Percentiles rank a stretch among this genome's conserved stretches.
Evolutionary conservation across 2,888 invertebrate species (phyloP).

Genomic region (Keiferia lycopersicella): DNA sequence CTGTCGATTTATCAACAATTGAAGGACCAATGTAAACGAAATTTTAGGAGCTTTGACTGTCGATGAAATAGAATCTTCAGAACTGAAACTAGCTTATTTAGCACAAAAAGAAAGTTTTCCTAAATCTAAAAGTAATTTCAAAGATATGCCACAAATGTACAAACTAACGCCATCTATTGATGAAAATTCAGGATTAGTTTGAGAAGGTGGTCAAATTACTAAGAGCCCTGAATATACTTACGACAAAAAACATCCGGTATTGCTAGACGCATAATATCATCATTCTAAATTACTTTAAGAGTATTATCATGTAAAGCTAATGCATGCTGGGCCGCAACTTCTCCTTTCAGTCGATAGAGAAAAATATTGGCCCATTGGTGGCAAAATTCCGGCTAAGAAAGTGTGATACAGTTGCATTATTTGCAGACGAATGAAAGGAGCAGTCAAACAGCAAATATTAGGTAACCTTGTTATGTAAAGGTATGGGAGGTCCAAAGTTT

Average conservation of each 20-base stretch:
- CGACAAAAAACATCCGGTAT: no score
- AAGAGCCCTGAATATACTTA: background rate
- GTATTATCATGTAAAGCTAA: background rate
- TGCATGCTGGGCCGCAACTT: background rate
- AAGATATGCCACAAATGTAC: background rate
- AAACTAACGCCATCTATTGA: background rate
- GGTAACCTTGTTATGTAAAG: no score
- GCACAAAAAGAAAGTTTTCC: no score
- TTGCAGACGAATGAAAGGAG: constrained; percentile 4
- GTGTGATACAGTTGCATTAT: background rate
- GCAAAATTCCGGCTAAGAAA: background rate
- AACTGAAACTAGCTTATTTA: no score
- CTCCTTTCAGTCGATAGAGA: background rate
- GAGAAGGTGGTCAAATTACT: background rate
- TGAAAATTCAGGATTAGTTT: background rate
- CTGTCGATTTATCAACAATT: background rate
- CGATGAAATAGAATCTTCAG: no score
- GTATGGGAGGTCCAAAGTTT: no score
- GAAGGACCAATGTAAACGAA: no score
- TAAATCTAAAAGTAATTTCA: no score
- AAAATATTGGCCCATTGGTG: background rate
- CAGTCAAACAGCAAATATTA: background rate
- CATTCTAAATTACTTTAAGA: background rate
- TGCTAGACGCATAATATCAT: background rate
- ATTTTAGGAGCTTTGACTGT: no score